These are phyloP conservation scores for Psophia crepitans DNA, from an alignment of 2,113 vertebrate species.

Conservation along the genomic window DNA sequence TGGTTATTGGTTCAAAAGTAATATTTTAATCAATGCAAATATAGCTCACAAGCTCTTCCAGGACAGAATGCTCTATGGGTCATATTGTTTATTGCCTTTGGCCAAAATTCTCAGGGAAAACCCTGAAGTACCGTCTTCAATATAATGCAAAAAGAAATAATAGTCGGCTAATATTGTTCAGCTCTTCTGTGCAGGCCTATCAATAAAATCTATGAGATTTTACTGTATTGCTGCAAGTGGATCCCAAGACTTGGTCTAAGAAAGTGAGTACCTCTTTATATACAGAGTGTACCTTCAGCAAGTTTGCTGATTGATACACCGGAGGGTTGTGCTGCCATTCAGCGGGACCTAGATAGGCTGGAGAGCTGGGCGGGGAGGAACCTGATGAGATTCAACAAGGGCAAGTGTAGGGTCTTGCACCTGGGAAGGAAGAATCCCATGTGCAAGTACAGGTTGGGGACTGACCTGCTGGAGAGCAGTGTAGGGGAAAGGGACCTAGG, in stretches of 20 bases:
- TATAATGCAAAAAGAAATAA: not conserved
- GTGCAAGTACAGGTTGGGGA: no score
- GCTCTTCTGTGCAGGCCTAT: not conserved
- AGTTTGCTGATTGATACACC: no score
- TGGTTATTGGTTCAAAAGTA: conserved; percentile 14
- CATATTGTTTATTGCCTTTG: not conserved
- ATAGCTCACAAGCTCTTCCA: not conserved
- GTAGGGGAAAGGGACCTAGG: no score
- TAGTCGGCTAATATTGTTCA: not conserved
- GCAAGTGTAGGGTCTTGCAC: no score
- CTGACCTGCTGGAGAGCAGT: no score
- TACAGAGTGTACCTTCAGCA: no score
- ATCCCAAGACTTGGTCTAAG: not conserved
- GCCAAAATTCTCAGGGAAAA: not conserved
- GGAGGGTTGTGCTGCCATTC: no score
- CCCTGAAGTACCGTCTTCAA: not conserved
- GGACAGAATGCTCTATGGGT: not conserved
- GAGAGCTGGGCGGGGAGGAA: no score
- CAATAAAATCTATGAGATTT: not conserved
- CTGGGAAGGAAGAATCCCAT: no score
- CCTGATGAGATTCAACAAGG: no score
- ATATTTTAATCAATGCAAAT: conserved; percentile 17
- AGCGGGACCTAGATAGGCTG: no score
- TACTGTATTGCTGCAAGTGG: not conserved
- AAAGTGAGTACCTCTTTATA: not conserved